phyloP scores from a whole-genome alignment of 2,888 invertebrate species.

The Neoitamus cyanurus region DNA sequence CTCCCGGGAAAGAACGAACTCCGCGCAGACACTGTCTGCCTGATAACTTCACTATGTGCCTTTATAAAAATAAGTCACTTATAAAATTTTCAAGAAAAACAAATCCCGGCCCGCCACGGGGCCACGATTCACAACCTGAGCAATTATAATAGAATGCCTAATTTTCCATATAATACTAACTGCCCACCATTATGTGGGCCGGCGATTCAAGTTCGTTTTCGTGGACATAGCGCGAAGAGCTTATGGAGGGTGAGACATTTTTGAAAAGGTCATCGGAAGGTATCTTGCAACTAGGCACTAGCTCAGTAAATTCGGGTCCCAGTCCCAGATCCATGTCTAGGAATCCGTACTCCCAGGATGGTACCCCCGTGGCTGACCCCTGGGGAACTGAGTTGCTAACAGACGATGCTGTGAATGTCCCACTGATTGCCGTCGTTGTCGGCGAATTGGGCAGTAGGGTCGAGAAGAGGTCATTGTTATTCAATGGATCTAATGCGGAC shows the following conservation, averaged over 20 bases:
- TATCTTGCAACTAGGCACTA: slow-evolving; percentile 69
- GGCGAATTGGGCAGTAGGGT: slow-evolving; percentile 62
- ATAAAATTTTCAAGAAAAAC: slow-evolving; percentile 39
- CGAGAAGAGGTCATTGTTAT: slow-evolving; percentile 79
- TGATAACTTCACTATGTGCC: slow-evolving; percentile 19
- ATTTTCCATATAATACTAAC: slow-evolving; percentile 63
- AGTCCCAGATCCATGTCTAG: slow-evolving; percentile 68
- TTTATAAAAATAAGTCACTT: slow-evolving; percentile 29
- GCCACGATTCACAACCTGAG: slow-evolving; percentile 48
- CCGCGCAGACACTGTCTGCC: background rate
- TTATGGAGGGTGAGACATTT: slow-evolving; percentile 62
- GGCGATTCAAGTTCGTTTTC: slow-evolving; percentile 69
- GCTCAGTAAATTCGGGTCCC: slow-evolving; percentile 68
- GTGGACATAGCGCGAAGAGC: slow-evolving; percentile 60
- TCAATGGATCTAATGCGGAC: slow-evolving; percentile 84
- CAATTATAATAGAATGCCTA: slow-evolving; percentile 41
- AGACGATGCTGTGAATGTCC: slow-evolving; percentile 52
- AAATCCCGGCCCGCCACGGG: slow-evolving; percentile 15
- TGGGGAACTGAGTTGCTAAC: slow-evolving; percentile 48
- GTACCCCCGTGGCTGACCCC: slow-evolving; percentile 51
- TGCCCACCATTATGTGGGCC: slow-evolving; percentile 70
- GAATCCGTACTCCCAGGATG: slow-evolving; percentile 65
- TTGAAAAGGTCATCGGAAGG: slow-evolving; percentile 69
- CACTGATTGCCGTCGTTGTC: slow-evolving; percentile 53
- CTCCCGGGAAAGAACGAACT: background rate